Conservation (phyloP, 2,797 vertebrate genomes). For the Cetoscarus ocellatus region DNA sequence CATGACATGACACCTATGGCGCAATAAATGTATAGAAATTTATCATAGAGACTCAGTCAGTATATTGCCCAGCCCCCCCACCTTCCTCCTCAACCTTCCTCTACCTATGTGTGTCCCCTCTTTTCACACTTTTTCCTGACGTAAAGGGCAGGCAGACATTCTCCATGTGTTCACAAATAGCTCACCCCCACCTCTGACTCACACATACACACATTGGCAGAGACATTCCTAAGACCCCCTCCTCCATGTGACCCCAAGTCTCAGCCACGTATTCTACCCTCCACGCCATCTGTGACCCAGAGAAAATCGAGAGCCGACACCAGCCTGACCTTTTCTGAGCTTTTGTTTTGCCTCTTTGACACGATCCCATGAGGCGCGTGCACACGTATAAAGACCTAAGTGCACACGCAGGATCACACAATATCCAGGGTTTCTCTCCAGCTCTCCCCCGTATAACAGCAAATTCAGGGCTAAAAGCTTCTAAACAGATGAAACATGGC, state of each 20-base stretch:
- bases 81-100: conserved; percentile 2
- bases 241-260: conserved; percentile 60
- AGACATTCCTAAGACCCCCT: conserved; percentile 70
- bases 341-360: conserved; percentile 66
- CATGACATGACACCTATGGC: too few species aligned
- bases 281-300: conserved; percentile 78
- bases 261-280: conserved; percentile 58
- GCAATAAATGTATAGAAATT: too few species aligned
- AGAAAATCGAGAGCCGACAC: conserved; percentile 69
- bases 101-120: conserved; percentile 11
- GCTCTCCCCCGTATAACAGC: not conserved
- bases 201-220: conserved; percentile 18
- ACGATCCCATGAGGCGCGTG: conserved; percentile 39
- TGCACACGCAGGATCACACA: conserved; percentile 11
- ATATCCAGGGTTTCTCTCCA: conserved; percentile 17
- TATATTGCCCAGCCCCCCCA: too few species aligned
- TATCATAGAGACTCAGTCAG: too few species aligned
- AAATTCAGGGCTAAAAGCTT: not conserved
- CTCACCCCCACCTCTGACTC: conserved; percentile 34
- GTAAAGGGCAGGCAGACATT: conserved; percentile 39
- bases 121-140: conserved; percentile 47
- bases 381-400: conserved; percentile 10
- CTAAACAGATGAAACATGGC: conserved; percentile 23
- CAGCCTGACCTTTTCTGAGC: conserved; percentile 73
- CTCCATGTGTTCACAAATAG: conserved; percentile 55